Evolutionary conservation across 2,797 vertebrate genomes (phyloP), one percentile per base, ranked within the genome.

Genomic region (Myotis planiceps): DNA sequence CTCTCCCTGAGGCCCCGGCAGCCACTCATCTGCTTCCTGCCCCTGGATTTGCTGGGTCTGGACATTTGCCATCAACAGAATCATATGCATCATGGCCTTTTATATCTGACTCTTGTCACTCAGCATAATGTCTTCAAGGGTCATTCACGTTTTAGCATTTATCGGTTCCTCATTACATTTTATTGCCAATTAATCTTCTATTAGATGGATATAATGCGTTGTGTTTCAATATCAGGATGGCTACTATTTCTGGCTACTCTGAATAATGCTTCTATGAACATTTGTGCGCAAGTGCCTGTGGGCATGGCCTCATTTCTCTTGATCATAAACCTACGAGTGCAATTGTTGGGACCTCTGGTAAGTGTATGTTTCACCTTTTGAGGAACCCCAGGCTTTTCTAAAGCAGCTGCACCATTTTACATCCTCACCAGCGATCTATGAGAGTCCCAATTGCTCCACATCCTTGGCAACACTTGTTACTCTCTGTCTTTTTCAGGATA

Each of bases 141-240:
- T n/a, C 34, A 84, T 18, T 58, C 13, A 1, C 0, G 2, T 5
- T 29, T 1, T 23, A n/a, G 25, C 18, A 10, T 15, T 63, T 2
- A 32, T 2, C 19, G 4, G 32, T 19, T 25, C 27, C 19, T 75
- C 15, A 21, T 53, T 32, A 15, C 49, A 14, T 75, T 21, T 58
- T 49, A 37, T 34, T 66, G n/a, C 21, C 87, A 55, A 4, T 37
- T 58, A 34, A 29, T 32, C n/a, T 69, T 34, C 47, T 8, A 23
- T 29, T 32, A 18, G 29, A 3, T 25, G 32, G 10, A 3, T 18
- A 68, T 6, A 3, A 6, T 32, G 39, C 14, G 3, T 39, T 86
- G 13, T 9, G 37, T 3, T 14, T 37, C 29, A 60, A 13, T 42
- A 23, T 55, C 32, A 18, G 15, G 1, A 1, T 32, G 37, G 60